Evolutionary conservation across 2,113 vertebrate genomes (phyloP), one percentile per base, ranked within the genome.

Genomic region (Channa maculata): DNA sequence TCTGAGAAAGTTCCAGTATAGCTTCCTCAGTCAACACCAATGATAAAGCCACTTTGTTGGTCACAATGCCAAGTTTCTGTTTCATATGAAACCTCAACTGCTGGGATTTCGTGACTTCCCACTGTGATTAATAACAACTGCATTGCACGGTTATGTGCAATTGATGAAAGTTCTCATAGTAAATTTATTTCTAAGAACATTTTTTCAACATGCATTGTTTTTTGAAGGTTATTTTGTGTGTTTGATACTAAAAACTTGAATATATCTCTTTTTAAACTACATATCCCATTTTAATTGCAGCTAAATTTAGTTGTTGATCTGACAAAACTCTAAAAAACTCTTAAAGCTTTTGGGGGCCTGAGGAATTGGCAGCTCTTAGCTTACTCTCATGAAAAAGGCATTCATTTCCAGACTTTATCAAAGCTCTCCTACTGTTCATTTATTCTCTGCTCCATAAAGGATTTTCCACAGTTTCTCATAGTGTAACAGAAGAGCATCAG

Each of bases 31-130:
- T 41, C 37, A 12, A 59, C 34, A 13, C 6, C 11, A 8, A 58
- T 11, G n/a, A 46, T 50, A 15, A 53, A 39, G 34, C 7, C 0
- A 1, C 33, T 64, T 64, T 8, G 6, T 49, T 59, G 48, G 12
- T n/a, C 64, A 54, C 36, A 46, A 45, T 52, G 69, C 11, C n/a
- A 65, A 57, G 61, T 79, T 79, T 84, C 62, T 75, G 75, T 80
- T 83, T 83, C 84, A 64, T 45, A 52, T 77, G 72, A 89, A 86
- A 85, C 79, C 75, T 69, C 61, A 85, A 86, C 77, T 63, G 82
- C 65, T 79, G 38, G 66, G 38, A 79, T 80, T 88, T 82, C 70
- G 43, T 3, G 69, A 65, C 55, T 78, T 85, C 73, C 71, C 64
- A 74, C 38, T 48, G 58, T 79, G 77, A 86, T 86, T 85, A 62